Evolutionary conservation across 2,113 vertebrate genomes (phyloP).

Genomic region (Siniperca knerii): DNA sequence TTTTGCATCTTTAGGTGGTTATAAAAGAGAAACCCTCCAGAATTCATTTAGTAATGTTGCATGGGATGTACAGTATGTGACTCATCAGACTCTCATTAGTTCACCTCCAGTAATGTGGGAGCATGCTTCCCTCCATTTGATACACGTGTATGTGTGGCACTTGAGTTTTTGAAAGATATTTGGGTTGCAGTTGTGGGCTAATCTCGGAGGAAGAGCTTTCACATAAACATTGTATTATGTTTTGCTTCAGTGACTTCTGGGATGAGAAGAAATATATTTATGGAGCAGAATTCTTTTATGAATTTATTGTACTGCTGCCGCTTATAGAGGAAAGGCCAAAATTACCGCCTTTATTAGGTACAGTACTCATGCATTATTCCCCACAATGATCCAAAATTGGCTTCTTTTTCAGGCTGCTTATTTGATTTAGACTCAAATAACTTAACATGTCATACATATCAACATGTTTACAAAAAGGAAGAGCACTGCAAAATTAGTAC

Average conservation of each 20-base stretch:
- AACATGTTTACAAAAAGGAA: constrained; percentile 80
- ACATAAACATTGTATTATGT: constrained; percentile 28
- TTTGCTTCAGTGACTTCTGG: constrained; percentile 60
- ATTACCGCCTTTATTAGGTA: constrained; percentile 41
- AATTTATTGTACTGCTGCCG: constrained; percentile 50
- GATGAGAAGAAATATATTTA: constrained; percentile 53
- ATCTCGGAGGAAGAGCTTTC: constrained; percentile 55
- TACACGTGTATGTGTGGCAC: constrained; percentile 60
- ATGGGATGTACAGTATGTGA: constrained; percentile 86
- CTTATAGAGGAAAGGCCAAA: constrained; percentile 49
- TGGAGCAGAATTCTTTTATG: constrained; percentile 32
- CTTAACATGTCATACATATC: constrained; percentile 72
- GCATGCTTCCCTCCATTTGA: constrained; percentile 78
- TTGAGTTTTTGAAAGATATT: constrained; percentile 47
- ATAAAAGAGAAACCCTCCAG: constrained; percentile 88
- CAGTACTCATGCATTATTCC: constrained; percentile 36
- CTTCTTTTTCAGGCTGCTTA: constrained; percentile 60
- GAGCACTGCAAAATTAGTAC: constrained; percentile 69
- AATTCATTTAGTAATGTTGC: constrained; percentile 86
- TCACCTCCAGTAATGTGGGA: constrained; percentile 78
- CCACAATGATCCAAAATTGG: constrained; percentile 51
- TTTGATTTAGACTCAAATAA: constrained; percentile 55
- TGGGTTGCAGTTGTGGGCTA: constrained; percentile 49
- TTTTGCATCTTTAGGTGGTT: constrained; percentile 91
- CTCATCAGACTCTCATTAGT: constrained; percentile 74